A percentile compares a stretch with the other conserved stretches of the same genome.
These are phyloP conservation scores for Molanna angustata DNA, from an alignment of 2,888 invertebrate genomes.

Conservation along the genomic window DNA sequence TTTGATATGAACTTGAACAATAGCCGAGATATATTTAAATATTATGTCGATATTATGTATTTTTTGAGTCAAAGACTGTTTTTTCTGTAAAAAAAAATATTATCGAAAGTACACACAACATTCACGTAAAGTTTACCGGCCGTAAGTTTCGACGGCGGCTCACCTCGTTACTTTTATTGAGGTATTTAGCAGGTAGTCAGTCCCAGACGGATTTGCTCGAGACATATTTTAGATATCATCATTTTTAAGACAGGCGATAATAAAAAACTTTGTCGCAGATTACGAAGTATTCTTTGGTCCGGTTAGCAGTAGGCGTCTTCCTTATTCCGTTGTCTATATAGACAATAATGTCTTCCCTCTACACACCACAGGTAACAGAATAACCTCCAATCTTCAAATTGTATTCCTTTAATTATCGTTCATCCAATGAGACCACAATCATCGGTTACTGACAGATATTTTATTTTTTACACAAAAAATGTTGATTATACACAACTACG, in stretches of 20 bases:
- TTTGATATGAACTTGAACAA: slow-evolving; percentile 29
- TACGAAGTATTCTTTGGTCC: not conserved
- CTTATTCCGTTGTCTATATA: slow-evolving; percentile 5
- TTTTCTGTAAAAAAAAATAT: slow-evolving; percentile 31
- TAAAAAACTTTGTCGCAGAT: too few relatives aligned
- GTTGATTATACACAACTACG: too few relatives aligned
- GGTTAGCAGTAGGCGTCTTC: slow-evolving; percentile 14
- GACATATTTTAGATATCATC: slow-evolving; percentile 8
- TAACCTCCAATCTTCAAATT: slow-evolving; percentile 13
- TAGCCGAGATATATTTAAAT: slow-evolving; percentile 24
- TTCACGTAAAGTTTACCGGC: too few relatives aligned
- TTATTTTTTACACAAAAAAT: slow-evolving; percentile 28
- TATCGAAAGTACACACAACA: slow-evolving; percentile 20
- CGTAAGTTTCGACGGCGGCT: too few relatives aligned
- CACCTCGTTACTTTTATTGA: too few relatives aligned
- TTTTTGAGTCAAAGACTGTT: slow-evolving; percentile 34
- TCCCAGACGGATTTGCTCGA: slow-evolving; percentile 6
- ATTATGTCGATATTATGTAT: too few relatives aligned
- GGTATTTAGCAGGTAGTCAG: slow-evolving; percentile 1
- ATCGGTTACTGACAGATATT: slow-evolving; percentile 16
- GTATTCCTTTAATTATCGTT: slow-evolving; percentile 4
- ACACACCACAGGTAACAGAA: slow-evolving; percentile 15
- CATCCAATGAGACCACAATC: slow-evolving; percentile 15
- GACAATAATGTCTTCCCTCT: slow-evolving; percentile 13
- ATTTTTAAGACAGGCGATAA: not conserved